Conservation (phyloP, 2,888 invertebrate genomes). For the Euclidia mi region DNA sequence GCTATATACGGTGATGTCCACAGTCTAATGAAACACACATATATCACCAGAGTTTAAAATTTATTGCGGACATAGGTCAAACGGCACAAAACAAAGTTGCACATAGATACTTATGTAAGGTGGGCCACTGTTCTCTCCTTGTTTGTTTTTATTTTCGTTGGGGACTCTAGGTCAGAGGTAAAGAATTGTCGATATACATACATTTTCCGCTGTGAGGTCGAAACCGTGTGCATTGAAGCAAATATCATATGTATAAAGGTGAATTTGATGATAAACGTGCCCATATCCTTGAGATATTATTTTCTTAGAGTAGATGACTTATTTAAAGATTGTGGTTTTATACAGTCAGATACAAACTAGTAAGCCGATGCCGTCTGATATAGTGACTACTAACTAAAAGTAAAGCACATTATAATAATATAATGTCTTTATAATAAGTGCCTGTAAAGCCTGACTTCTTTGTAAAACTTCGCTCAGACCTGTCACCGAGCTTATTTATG, state of each 20-base stretch:
- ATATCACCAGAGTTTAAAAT: constrained; percentile 54
- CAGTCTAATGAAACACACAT: constrained; percentile 53
- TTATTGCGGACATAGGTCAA: constrained; percentile 50
- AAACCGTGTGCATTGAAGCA: no score
- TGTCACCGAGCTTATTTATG: constrained; percentile 44
- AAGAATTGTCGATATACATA: background rate
- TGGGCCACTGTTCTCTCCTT: constrained; percentile 12
- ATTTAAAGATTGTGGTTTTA: no score
- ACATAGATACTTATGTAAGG: constrained; percentile 29
- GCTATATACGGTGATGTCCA: constrained; percentile 45
- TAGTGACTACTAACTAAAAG: no score
- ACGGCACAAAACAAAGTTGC: constrained; percentile 47
- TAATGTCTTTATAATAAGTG: constrained; percentile 15
- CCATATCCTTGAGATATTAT: no score
- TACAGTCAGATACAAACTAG: no score
- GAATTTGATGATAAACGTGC: no score
- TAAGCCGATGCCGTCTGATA: no score
- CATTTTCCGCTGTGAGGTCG: no score
- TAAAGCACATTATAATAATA: background rate
- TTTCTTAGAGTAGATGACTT: no score
- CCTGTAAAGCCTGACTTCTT: constrained; percentile 35
- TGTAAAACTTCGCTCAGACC: constrained; percentile 12
- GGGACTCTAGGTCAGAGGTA: background rate
- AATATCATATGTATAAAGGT: no score
- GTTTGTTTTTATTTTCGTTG: constrained; percentile 7